Conservation (phyloP, 2,113 vertebrate genomes). For the Haplochromis vanheusdeni region DNA sequence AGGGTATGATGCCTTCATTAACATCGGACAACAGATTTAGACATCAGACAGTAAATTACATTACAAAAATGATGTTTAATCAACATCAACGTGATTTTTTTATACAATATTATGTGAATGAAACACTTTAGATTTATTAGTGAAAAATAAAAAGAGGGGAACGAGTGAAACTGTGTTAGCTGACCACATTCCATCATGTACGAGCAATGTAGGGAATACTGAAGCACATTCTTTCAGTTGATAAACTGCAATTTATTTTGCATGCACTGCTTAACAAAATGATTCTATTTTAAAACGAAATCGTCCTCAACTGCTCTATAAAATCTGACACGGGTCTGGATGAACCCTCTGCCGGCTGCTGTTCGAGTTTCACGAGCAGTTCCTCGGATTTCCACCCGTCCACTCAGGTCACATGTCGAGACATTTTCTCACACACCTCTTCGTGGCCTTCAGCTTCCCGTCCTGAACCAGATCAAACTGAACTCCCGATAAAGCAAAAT, state of each 20-base stretch:
- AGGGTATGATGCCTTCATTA: neutral
- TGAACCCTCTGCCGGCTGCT: neutral
- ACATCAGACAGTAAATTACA: neutral
- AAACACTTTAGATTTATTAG: neutral
- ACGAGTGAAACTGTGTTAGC: neutral
- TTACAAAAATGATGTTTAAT: neutral
- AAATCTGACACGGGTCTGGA: neutral
- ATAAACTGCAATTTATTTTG: neutral
- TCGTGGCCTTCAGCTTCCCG: neutral
- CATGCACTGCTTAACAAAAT: neutral
- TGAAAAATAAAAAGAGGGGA: neutral
- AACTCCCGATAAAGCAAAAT: neutral
- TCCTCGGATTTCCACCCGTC: neutral
- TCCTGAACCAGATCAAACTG: neutral
- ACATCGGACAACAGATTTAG: neutral
- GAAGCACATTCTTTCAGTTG: neutral
- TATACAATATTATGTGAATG: neutral
- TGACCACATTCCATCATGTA: neutral
- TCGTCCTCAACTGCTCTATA: neutral
- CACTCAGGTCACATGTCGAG: neutral
- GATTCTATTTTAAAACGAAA: neutral
- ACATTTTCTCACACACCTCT: neutral
- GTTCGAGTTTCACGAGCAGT: neutral
- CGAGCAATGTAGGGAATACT: neutral
- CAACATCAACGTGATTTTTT: neutral